Base-by-base conservation (phyloP, 2,113 vertebrate species). In the Probosciger aterrimus region DNA sequence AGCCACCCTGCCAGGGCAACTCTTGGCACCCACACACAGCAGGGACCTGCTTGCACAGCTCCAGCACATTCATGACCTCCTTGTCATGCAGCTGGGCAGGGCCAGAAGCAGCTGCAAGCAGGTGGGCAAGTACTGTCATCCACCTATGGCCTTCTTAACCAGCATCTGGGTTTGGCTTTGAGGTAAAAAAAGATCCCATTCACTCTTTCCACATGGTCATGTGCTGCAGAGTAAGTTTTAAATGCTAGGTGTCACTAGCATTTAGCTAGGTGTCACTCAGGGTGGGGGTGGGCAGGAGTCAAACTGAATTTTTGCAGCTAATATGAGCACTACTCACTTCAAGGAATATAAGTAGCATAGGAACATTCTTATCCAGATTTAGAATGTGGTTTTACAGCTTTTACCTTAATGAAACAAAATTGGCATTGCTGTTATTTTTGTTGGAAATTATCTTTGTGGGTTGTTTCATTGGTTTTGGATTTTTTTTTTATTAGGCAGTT, bases 11-110 rank as follows among this genome's bases (percentile, higher is more conserved):
- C 18, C 44, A 4, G 16, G 6, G 70, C 47, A 59, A 43, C 44
- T 75, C n/a, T 35, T 49, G 53, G 5, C 47, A 20, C 37, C 2
- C 43, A 20, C 28, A 27, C 23, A 0, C n/a, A 60, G 35, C 39
- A 47, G 49, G 25, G 11, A 20, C 15, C 18, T 31, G 8, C 43
- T 59, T 37, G 23, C 37, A 4, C 52, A 71, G 20, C 67, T 79
- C 78, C 43, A 41, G 9, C 50, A 37, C 27, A 2, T 57, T 37
- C 10, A 2, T 6, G 12, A 15, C 14, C 33, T 75, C 44, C 22
- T 64, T 2, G 0, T 8, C 17, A 24, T 2, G 4, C 28, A 47
- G 30, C 52, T 39, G 30, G 37, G 18, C 50, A 74, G 0, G 0
- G 41, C 49, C 31, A 9, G 11, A n/a, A 39, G 23, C 30, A 74